A percentile compares a stretch with the other conserved stretches of the same genome.
Conservation (phyloP, 1,140 invertebrate genomes). For the Drosophila prosaltans region DNA sequence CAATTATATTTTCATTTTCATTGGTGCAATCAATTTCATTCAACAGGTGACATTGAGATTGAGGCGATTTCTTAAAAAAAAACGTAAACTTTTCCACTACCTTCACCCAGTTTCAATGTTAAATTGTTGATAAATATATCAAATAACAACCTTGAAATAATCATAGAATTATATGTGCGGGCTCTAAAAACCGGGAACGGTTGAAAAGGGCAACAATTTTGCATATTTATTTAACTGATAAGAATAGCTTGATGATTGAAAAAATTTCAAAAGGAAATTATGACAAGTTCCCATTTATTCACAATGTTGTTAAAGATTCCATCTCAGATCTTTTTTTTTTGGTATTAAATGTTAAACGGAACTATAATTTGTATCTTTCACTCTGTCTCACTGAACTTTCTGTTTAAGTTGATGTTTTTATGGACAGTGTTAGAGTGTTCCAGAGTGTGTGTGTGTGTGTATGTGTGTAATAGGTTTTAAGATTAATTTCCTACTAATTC, state of each 20-base stretch:
- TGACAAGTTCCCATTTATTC: no score
- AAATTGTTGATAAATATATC: conserved; percentile 15
- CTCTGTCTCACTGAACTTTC: not conserved
- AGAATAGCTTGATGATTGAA: no score
- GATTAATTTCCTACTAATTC: not conserved
- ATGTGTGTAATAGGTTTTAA: not conserved
- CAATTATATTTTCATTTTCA: conserved; percentile 74
- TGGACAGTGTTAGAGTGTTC: not conserved
- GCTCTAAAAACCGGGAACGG: not conserved
- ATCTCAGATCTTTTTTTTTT: not conserved
- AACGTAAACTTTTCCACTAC: not conserved
- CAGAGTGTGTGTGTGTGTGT: no score
- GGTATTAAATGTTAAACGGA: not conserved
- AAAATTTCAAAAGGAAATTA: no score
- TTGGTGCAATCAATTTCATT: conserved; percentile 76
- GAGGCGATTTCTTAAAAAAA: not conserved
- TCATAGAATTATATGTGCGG: not conserved
- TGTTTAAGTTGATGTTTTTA: not conserved
- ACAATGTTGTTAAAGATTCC: not conserved
- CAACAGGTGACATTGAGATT: conserved; percentile 78
- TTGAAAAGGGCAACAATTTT: not conserved
- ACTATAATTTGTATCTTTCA: not conserved
- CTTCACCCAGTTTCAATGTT: conserved; percentile 17
- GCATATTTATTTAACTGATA: not conserved
- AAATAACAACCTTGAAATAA: conserved; percentile 5